Percentiles rank a stretch among this genome's conserved stretches.
Conservation (phyloP, 2,797 vertebrate genomes). For the Limosa lapponica region DNA sequence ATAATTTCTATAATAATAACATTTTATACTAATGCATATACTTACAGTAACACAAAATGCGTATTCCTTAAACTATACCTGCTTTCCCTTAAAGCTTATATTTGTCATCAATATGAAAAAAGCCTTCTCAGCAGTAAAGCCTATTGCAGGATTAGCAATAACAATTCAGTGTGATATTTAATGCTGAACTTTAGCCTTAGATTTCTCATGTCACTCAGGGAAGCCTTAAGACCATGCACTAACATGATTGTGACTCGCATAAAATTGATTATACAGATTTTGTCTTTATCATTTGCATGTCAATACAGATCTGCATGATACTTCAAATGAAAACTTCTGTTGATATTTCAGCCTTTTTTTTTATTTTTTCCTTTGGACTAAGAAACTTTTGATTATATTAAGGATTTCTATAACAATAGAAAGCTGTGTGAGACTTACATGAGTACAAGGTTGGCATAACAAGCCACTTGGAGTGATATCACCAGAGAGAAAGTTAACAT, state of each 20-base stretch:
- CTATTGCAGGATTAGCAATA: constrained; percentile 13
- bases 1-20: constrained; percentile 7
- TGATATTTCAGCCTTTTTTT: neutral
- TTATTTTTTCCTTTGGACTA: neutral
- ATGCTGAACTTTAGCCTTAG: neutral
- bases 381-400: constrained; percentile 12
- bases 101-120: constrained; percentile 10
- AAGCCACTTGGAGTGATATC: neutral
- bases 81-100: neutral
- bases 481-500: neutral
- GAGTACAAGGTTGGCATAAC: neutral
- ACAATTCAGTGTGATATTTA: constrained; percentile 10
- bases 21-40: constrained; percentile 13
- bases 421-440: neutral
- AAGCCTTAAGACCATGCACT: neutral
- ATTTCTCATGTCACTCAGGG: neutral
- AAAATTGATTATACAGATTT: constrained; percentile 7
- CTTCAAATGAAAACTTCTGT: constrained; percentile 1
- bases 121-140: neutral
- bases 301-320: neutral
- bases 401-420: neutral
- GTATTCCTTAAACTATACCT: neutral
- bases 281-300: constrained; percentile 14
- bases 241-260: neutral
- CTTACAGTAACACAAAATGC: neutral